phyloP scores from a whole-genome alignment of 2,797 vertebrate species.

The Notoglanidium macrostoma region DNA sequence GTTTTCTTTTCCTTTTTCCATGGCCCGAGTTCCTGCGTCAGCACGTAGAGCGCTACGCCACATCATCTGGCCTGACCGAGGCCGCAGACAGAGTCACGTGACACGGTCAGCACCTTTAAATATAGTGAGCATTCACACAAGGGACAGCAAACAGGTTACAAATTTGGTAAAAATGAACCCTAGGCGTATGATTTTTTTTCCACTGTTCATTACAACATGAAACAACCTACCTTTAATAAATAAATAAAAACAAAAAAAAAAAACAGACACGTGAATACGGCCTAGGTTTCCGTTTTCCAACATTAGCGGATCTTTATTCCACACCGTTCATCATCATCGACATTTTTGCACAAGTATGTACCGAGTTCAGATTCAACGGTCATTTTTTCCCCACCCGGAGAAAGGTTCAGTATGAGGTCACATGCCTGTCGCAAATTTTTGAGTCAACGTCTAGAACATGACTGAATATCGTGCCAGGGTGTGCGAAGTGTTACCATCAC shows the following conservation, averaged over 20 bases:
- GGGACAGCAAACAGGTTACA: not conserved
- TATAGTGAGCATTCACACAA: not conserved
- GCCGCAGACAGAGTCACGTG: constrained; percentile 42
- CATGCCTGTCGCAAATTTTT: not conserved
- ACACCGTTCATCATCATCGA: not conserved
- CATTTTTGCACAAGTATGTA: not conserved
- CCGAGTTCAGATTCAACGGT: not conserved
- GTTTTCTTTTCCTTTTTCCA: constrained; percentile 43
- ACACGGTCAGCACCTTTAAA: not conserved
- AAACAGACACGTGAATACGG: not conserved
- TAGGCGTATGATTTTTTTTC: too few relatives aligned
- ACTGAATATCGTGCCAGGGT: not conserved
- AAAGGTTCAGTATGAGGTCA: not conserved
- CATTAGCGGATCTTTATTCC: not conserved
- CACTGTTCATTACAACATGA: not conserved
- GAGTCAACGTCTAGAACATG: not conserved
- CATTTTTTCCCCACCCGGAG: not conserved
- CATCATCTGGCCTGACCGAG: constrained; percentile 63
- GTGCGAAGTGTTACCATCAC: not conserved
- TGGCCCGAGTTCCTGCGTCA: constrained; percentile 46
- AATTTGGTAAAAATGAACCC: too few relatives aligned
- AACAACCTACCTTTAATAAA: not conserved
- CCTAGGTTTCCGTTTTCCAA: not conserved
- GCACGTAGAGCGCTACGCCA: constrained; percentile 54
- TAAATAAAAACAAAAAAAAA: too few relatives aligned